Base-by-base conservation (phyloP, 2,797 vertebrate genomes). In the Saxicola maurus region DNA sequence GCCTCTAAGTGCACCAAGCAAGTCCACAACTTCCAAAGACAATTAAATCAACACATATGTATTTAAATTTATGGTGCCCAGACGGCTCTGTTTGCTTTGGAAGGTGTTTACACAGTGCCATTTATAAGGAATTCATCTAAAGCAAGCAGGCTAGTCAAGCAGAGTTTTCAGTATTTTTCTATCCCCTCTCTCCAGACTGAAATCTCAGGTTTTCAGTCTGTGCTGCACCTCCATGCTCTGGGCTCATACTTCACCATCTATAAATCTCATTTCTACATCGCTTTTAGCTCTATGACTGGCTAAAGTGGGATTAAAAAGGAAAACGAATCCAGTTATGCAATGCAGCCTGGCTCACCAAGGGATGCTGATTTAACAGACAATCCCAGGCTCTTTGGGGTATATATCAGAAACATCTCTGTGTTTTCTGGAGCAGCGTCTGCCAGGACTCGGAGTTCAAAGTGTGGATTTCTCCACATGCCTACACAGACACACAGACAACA, bases 281-380 rank as follows among this genome's bases (percentile, higher is more conserved):
- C 46, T 90, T 76, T 75, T 33, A 75, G 86, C 35, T 24, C 57
- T 72, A 48, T 65, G 69, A 42, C 48, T 53, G 6, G 23, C 45
- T 49, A n/a, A 65, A 86, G 86, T 4, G 15, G 62, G 66, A 90
- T 91, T 90, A 88, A 78, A 87, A 81, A 83, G 81, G 66, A 81
- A 84, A 89, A 17, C 37, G 51, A 64, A 91, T 65, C 67, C 33
- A 37, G 90, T 91, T 95, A 87, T 11, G 64, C 67, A 90, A 86
- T 3, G 14, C 57, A 91, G 65, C 59, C 73, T 20, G 35, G 21
- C 23, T 17, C 71, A 46, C 40, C 68, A 49, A 17, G 66, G 60
- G 77, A 57, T 61, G 57, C 66, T 87, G 49, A 43, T 71, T n/a
- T 37, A 69, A 59, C 35, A 74, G 33, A 30, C 37, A 35, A 4